Conservation (phyloP, 1,140 invertebrate genomes). For the Bursaphelenchus mucronatus region DNA sequence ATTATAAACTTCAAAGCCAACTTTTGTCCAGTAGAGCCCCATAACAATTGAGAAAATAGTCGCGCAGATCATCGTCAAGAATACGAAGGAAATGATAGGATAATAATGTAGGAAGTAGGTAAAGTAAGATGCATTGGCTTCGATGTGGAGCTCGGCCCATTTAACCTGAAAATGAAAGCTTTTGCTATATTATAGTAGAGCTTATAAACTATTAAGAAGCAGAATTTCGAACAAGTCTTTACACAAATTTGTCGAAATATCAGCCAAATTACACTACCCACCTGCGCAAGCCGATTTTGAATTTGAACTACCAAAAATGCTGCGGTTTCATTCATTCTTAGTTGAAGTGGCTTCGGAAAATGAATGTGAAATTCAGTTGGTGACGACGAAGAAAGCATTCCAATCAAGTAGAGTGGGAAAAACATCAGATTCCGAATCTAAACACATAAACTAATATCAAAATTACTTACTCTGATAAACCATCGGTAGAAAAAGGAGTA, state of each 20-base stretch:
- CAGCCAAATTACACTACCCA: not conserved
- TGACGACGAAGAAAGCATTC: conserved; percentile 27
- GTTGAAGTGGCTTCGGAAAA: conserved; percentile 32
- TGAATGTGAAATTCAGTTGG: conserved; percentile 19
- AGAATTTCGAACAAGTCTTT: conserved; percentile 23
- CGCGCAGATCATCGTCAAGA: conserved; percentile 20
- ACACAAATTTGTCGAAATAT: not conserved
- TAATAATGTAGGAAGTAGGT: conserved; percentile 9
- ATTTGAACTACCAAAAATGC: conserved; percentile 16
- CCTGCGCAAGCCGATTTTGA: conserved; percentile 16
- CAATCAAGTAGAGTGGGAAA: conserved; percentile 38
- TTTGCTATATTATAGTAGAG: conserved; percentile 27
- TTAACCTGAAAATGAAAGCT: conserved; percentile 18
- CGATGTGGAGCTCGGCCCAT: too few relatives aligned
- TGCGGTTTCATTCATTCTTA: conserved; percentile 13
- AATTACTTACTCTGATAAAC: conserved; percentile 17
- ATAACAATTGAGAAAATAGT: conserved; percentile 2
- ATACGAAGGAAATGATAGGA: conserved; percentile 24
- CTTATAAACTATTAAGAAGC: not conserved
- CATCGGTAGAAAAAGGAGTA: conserved; percentile 25
- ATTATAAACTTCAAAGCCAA: too few relatives aligned
- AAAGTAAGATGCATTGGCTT: too few relatives aligned
- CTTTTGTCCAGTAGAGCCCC: not conserved
- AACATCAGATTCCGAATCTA: conserved; percentile 35
- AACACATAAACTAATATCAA: conserved; percentile 17